Percentiles rank a stretch among this genome's conserved stretches.
These are phyloP conservation scores for Chloroceryle inda DNA, from an alignment of 2,797 vertebrate genomes.

Conservation along the genomic window DNA sequence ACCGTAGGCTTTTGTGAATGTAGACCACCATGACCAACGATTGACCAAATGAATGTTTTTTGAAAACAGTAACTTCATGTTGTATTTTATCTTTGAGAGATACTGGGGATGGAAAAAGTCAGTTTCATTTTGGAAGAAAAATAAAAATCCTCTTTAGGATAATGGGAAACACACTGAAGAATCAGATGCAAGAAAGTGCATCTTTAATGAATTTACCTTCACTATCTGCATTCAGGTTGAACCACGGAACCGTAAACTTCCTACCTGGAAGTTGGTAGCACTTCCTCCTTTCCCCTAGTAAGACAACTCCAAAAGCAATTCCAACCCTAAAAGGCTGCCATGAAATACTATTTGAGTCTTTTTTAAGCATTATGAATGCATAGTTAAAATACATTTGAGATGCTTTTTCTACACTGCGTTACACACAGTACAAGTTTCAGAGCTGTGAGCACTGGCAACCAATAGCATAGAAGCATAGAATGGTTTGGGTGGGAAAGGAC, in stretches of 20 bases:
- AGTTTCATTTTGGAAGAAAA: background rate
- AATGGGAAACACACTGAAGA: background rate
- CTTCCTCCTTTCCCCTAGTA: background rate
- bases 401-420: background rate
- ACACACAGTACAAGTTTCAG: background rate
- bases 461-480: no score
- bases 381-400: background rate
- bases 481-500: no score
- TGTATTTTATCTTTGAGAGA: background rate
- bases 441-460: background rate
- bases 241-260: background rate
- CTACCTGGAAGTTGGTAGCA: background rate
- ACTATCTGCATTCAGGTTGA: background rate
- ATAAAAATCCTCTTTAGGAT: background rate
- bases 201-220: background rate
- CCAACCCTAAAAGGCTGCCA: background rate
- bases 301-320: background rate
- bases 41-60: background rate
- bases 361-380: background rate
- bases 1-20: fast-evolving
- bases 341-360: background rate
- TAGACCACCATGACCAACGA: background rate
- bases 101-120: background rate
- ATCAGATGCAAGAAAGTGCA: background rate
- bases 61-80: background rate